Evolutionary conservation across 2,797 vertebrate genomes (phyloP).

Genomic region (Cryptoblepharus egeriae): DNA sequence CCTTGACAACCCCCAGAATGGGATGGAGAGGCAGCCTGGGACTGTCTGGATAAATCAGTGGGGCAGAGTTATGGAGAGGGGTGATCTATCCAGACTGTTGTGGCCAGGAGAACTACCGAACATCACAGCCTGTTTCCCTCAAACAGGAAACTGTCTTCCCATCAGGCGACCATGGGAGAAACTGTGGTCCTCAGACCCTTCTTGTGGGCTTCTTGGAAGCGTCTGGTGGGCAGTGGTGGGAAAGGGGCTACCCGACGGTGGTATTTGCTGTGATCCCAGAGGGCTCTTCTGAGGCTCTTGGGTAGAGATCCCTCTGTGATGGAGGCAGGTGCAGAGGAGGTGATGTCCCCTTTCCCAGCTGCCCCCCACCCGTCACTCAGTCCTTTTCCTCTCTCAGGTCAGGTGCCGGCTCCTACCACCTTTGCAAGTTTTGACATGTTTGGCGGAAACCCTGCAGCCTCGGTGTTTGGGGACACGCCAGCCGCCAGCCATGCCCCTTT

Average conservation of each 20-base stretch:
- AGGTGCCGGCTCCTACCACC: slow-evolving; percentile 54
- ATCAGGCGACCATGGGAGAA: not conserved
- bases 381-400: slow-evolving; percentile 33
- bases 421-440: slow-evolving; percentile 72
- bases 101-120: not conserved
- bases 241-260: not conserved
- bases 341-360: not conserved
- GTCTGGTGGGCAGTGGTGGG: not conserved
- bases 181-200: too few species aligned
- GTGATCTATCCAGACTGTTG: not conserved
- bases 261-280: too few species aligned
- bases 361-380: too few species aligned
- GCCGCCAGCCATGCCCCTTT: slow-evolving; percentile 44
- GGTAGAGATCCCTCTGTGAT: not conserved
- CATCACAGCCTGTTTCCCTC: not conserved
- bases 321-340: rapidly evolving
- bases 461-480: slow-evolving; percentile 52
- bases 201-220: too few species aligned
- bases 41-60: too few species aligned
- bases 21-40: too few species aligned
- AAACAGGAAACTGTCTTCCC: too few species aligned
- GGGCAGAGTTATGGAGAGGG: not conserved
- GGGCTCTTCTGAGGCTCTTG: too few species aligned
- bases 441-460: slow-evolving; percentile 25
- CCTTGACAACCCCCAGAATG: too few species aligned